phyloP scores from a whole-genome alignment of 1,140 invertebrate species.

The Nymphalis io region DNA sequence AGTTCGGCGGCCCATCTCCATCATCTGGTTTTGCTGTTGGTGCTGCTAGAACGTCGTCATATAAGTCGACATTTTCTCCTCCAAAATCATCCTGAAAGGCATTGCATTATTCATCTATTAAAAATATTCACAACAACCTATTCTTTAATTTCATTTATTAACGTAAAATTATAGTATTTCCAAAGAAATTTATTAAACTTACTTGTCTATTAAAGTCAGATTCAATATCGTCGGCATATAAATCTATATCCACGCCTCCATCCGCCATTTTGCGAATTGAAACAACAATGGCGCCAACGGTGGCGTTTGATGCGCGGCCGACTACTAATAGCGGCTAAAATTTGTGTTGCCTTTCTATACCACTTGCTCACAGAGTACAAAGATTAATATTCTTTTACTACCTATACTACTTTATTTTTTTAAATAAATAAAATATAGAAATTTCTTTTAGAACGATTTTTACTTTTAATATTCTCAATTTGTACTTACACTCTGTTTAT shows the following conservation, averaged over 20 bases:
- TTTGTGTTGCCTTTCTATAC: too few species aligned
- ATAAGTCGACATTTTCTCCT: slow-evolving; percentile 94
- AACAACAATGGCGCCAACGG: slow-evolving; percentile 15
- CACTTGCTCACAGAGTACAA: too few species aligned
- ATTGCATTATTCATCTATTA: slow-evolving; percentile 16
- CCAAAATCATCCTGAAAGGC: slow-evolving; percentile 89
- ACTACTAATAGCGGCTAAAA: slow-evolving; percentile 49
- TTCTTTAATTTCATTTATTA: too few species aligned
- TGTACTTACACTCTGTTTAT: too few species aligned
- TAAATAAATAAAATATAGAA: too few species aligned
- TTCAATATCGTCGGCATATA: slow-evolving; percentile 97
- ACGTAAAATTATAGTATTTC: background rate
- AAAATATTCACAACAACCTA: background rate
- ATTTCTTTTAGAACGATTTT: too few species aligned
- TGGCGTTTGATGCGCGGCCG: slow-evolving; percentile 10
- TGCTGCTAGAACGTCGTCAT: slow-evolving; percentile 96
- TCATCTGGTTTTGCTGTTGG: slow-evolving; percentile 82
- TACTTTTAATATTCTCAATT: too few species aligned
- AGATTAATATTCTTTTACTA: too few species aligned
- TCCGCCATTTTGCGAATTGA: slow-evolving; percentile 91
- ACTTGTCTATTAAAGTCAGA: slow-evolving; percentile 91
- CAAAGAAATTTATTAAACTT: slow-evolving; percentile 30
- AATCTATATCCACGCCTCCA: slow-evolving; percentile 96
- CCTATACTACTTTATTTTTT: too few species aligned
- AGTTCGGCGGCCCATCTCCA: slow-evolving; percentile 77